Percentiles rank a stretch among this genome's conserved stretches.
phyloP scores from a whole-genome alignment of 2,797 vertebrate species.

The Lutjanus argentimaculatus region DNA sequence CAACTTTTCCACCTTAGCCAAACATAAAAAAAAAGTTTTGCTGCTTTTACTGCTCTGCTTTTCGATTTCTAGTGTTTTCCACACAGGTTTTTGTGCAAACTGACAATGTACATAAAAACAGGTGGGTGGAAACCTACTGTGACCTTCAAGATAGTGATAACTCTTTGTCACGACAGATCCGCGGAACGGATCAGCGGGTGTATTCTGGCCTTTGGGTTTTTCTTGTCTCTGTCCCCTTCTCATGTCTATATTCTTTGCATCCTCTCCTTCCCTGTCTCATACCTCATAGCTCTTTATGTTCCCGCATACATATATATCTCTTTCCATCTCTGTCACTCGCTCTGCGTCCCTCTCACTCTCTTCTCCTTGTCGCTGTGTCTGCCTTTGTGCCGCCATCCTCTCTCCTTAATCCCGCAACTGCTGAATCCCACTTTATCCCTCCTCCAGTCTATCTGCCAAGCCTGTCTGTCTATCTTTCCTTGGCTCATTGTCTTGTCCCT shows the following conservation, averaged over 20 bases:
- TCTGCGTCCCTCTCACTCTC: conserved; percentile 7
- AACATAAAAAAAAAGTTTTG: neutral
- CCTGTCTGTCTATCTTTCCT: conserved; percentile 58
- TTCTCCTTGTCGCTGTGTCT: conserved; percentile 18
- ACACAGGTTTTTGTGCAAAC: neutral
- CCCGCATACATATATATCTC: neutral
- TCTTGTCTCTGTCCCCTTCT: neutral
- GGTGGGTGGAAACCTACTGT: neutral
- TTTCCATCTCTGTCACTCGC: conserved; percentile 8
- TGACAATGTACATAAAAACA: neutral
- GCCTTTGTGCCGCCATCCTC: conserved; percentile 44
- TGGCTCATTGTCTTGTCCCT: conserved; percentile 50
- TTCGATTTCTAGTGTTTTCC: neutral
- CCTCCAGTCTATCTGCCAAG: conserved; percentile 55
- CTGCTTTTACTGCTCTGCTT: neutral
- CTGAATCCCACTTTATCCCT: conserved; percentile 75
- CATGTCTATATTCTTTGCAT: neutral
- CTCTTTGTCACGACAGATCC: neutral
- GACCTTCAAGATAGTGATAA: neutral
- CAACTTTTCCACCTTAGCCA: neutral
- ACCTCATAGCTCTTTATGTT: neutral
- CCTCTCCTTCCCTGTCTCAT: neutral
- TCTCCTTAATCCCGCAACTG: conserved; percentile 53
- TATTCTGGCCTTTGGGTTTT: neutral
- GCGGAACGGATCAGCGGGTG: neutral